A percentile compares a stretch with the other conserved stretches of the same genome.
These are phyloP conservation scores for Acomys russatus DNA, from an alignment of 2,797 vertebrate genomes.

Conservation along the genomic window DNA sequence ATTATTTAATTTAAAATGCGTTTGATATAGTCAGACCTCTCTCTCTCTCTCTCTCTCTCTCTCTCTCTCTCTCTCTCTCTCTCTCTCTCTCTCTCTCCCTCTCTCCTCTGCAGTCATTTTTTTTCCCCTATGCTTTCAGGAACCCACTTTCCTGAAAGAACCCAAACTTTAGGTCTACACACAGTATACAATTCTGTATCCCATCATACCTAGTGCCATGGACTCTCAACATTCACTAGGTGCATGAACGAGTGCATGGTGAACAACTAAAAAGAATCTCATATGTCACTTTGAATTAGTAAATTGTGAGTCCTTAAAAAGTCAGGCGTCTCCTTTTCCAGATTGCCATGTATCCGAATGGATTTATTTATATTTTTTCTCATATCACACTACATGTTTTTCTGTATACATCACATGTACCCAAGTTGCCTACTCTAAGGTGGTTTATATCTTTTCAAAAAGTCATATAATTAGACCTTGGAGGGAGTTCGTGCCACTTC, in stretches of 20 bases:
- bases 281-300: neutral
- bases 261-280: neutral
- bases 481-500: neutral
- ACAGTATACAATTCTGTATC: too few relatives aligned
- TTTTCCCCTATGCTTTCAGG: neutral
- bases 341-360: neutral
- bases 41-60: neutral
- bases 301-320: neutral
- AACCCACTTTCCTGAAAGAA: neutral
- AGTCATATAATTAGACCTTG: neutral
- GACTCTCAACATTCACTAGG: too few relatives aligned
- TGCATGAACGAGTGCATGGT: neutral
- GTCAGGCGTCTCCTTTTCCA: neutral
- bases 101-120: too few relatives aligned
- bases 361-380: slow-evolving; percentile 11
- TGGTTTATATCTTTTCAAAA: neutral
- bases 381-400: neutral
- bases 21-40: neutral
- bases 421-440: neutral
- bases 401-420: neutral
- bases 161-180: neutral
- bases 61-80: too few relatives aligned
- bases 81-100: neutral
- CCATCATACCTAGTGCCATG: neutral
- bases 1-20: neutral